Evolutionary conservation across 92 coral and sea anemone species (phyloP).

Genomic region (Meandrina meandrites): DNA sequence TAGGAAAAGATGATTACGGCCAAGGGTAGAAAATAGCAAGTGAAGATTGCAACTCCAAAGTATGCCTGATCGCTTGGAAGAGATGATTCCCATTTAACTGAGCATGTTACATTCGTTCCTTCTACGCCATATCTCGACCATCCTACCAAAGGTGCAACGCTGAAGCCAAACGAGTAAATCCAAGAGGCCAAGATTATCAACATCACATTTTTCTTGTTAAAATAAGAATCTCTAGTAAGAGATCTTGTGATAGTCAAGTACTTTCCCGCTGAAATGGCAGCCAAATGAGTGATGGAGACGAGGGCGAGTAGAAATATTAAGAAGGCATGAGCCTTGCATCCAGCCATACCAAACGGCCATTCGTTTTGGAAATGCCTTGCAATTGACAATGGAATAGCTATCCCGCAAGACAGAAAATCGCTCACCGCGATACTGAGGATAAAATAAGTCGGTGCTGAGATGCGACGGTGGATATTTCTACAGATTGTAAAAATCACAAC

Average conservation of each 20-base stretch:
- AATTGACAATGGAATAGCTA: constrained; percentile 62
- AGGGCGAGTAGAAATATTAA: constrained; percentile 61
- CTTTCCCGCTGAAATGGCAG: constrained; percentile 58
- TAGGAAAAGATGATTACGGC: constrained; percentile 39
- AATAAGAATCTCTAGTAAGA: constrained; percentile 36
- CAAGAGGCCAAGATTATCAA: constrained; percentile 45
- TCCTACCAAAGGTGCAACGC: constrained; percentile 55
- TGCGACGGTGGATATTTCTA: constrained; percentile 40
- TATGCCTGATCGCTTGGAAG: constrained; percentile 45
- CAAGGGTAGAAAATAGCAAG: constrained; percentile 47
- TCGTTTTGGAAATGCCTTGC: constrained; percentile 20
- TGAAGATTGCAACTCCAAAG: constrained; percentile 43
- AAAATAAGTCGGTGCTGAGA: constrained; percentile 51
- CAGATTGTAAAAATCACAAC: constrained; percentile 34
- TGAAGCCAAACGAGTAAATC: constrained; percentile 48
- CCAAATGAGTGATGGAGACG: constrained; percentile 62
- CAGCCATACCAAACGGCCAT: constrained; percentile 65
- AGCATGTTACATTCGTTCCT: constrained; percentile 52
- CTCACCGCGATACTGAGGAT: constrained; percentile 56
- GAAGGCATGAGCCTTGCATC: constrained; percentile 67
- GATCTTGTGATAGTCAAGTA: constrained; percentile 66
- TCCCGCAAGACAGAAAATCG: constrained; percentile 55
- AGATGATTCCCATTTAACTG: constrained; percentile 46
- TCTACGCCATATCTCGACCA: constrained; percentile 59
- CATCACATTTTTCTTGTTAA: constrained; percentile 36